Conservation (phyloP, 2,113 vertebrate genomes). For the Rhabdornis inornatus region DNA sequence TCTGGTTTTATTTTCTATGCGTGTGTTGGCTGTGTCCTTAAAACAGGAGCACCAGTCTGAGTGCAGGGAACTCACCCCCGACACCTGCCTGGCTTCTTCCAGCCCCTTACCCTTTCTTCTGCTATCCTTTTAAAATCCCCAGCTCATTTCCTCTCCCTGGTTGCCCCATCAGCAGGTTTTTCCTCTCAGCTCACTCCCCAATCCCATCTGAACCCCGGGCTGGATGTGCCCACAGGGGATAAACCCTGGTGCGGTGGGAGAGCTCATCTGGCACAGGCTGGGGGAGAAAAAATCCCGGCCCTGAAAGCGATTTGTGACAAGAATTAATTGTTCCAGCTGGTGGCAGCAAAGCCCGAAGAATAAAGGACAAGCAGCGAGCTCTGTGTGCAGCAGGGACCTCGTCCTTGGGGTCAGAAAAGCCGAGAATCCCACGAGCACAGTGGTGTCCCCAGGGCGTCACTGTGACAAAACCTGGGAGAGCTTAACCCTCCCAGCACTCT, state of each 20-base stretch:
- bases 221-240: neutral
- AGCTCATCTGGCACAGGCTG: neutral
- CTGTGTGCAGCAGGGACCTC: neutral
- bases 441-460: neutral
- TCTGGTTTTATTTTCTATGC: neutral
- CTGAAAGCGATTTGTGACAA: accelerated
- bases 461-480: neutral
- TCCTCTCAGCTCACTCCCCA: neutral
- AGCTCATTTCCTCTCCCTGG: neutral
- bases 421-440: accelerated
- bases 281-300: neutral
- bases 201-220: neutral
- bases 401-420: neutral
- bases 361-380: neutral
- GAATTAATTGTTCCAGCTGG: neutral
- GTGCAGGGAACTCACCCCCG: accelerated
- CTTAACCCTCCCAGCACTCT: neutral
- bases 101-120: too few species aligned
- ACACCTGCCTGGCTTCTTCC: neutral
- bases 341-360: neutral
- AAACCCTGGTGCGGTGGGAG: neutral
- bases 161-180: neutral
- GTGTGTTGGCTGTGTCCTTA: accelerated
- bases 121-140: neutral
- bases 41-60: accelerated